phyloP scores from a whole-genome alignment of 2,888 invertebrate species.

The Apocheima hispidaria region DNA sequence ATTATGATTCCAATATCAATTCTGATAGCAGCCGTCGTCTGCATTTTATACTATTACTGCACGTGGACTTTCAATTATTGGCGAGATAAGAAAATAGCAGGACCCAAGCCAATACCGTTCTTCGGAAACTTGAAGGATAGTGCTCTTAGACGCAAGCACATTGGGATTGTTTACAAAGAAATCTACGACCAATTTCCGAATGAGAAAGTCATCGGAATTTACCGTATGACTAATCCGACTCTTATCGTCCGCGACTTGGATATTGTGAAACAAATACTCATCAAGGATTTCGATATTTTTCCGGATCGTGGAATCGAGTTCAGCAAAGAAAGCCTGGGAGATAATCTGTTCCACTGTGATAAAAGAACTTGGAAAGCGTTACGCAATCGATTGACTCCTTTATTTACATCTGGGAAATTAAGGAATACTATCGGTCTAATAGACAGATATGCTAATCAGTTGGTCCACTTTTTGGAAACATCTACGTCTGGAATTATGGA shows the following conservation, averaged over 20 bases:
- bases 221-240: constrained; percentile 57
- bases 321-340: constrained; percentile 57
- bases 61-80: constrained; percentile 53
- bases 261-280: constrained; percentile 59
- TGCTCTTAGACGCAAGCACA: constrained; percentile 48
- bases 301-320: constrained; percentile 58
- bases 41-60: constrained; percentile 46
- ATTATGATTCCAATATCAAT: constrained; percentile 30
- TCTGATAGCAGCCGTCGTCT: constrained; percentile 20
- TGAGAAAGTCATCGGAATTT: constrained; percentile 64
- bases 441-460: constrained; percentile 50
- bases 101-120: constrained; percentile 56
- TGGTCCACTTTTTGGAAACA: constrained; percentile 52
- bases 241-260: constrained; percentile 64
- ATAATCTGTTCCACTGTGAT: constrained; percentile 62
- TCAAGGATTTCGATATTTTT: constrained; percentile 65
- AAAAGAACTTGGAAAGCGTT: constrained; percentile 55
- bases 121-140: constrained; percentile 52
- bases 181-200: constrained; percentile 62
- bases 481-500: constrained; percentile 38
- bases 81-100: constrained; percentile 55
- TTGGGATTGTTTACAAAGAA: constrained; percentile 51
- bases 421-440: constrained; percentile 55
- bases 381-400: constrained; percentile 56
- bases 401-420: constrained; percentile 62